These are phyloP conservation scores for Calycopis cecrops DNA, from an alignment of 1,140 invertebrate species.

Conservation along the genomic window DNA sequence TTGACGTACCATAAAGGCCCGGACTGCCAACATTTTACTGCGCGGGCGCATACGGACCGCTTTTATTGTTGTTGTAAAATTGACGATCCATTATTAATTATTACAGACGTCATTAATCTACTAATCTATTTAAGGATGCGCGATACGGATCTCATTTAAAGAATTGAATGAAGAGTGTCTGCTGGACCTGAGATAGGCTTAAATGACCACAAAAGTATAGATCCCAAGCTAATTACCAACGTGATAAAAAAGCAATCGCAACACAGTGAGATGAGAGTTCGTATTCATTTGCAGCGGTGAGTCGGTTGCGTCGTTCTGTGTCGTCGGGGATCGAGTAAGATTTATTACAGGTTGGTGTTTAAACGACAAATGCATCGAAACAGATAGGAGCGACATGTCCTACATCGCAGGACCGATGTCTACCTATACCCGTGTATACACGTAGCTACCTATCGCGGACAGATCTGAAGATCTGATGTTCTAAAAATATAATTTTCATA, in stretches of 20 bases:
- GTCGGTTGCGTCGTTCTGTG: slow-evolving; percentile 27
- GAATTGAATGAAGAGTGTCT: slow-evolving; percentile 73
- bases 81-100: slow-evolving; percentile 74
- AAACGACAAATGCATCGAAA: slow-evolving; percentile 74
- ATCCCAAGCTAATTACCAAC: slow-evolving; percentile 16
- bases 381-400: slow-evolving; percentile 72
- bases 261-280: slow-evolving; percentile 12
- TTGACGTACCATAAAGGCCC: slow-evolving; percentile 68
- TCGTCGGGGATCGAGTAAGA: slow-evolving; percentile 41
- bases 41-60: slow-evolving; percentile 53
- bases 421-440: slow-evolving; percentile 49
- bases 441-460: slow-evolving; percentile 32
- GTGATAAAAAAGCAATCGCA: slow-evolving; percentile 26
- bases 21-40: slow-evolving; percentile 65
- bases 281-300: slow-evolving; percentile 7
- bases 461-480: slow-evolving; percentile 38
- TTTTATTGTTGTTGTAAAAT: slow-evolving; percentile 74
- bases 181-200: slow-evolving; percentile 71
- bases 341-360: slow-evolving; percentile 74
- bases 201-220: slow-evolving; percentile 39
- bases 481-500: too few relatives aligned
- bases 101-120: slow-evolving; percentile 74
- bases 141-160: slow-evolving; percentile 74
- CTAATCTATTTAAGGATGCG: slow-evolving; percentile 72
- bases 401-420: slow-evolving; percentile 70